A percentile compares a stretch with the other conserved stretches of the same genome.
Conservation (phyloP, 2,113 vertebrate genomes). For the Alosa alosa region DNA sequence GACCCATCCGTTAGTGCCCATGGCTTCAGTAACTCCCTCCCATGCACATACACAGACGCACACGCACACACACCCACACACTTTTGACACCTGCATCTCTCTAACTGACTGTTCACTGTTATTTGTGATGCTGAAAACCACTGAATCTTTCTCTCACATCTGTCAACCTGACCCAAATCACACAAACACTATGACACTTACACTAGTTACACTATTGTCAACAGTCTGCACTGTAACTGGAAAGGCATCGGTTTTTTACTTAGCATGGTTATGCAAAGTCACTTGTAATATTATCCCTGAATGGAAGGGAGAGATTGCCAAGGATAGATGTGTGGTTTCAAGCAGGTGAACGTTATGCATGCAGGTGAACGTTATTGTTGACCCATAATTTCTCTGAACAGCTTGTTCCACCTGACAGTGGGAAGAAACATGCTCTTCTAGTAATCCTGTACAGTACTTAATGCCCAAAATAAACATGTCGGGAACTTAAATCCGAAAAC, state of each 20-base stretch:
- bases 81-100: neutral
- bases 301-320: neutral
- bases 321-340: neutral
- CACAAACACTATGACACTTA: neutral
- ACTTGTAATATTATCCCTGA: neutral
- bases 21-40: conserved; percentile 29
- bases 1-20: conserved; percentile 51
- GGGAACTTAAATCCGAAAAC: too few species aligned
- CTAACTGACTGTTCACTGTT: neutral
- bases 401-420: neutral
- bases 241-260: neutral
- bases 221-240: neutral
- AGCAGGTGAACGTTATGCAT: neutral
- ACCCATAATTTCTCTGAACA: too few species aligned
- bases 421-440: neutral
- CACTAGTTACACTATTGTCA: neutral
- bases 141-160: neutral
- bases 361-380: neutral
- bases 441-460: neutral
- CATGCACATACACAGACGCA: conserved; percentile 17
- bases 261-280: neutral
- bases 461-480: neutral
- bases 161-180: neutral
- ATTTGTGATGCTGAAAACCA: neutral
- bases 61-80: conserved; percentile 11